phyloP scores from a whole-genome alignment of 2,888 invertebrate genomes.

The Reticulitermes lucifugus region DNA sequence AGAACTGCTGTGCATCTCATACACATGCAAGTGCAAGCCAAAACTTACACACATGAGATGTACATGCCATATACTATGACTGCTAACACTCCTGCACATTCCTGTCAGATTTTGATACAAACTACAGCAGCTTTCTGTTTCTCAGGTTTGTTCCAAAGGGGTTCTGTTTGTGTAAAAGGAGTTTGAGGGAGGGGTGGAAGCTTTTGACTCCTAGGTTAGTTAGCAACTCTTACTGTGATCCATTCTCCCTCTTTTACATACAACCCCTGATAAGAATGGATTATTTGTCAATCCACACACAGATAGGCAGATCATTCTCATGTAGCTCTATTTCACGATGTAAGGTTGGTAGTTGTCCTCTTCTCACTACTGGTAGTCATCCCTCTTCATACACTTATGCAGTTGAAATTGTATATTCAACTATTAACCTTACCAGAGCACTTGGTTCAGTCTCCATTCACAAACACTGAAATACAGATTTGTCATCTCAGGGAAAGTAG shows the following conservation, averaged over 20 bases:
- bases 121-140: neutral
- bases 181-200: conserved; percentile 24
- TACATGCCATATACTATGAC: no score
- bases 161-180: neutral
- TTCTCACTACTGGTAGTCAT: neutral
- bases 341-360: neutral
- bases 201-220: conserved; percentile 31
- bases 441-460: no score
- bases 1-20: no score
- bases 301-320: neutral
- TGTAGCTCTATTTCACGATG: neutral
- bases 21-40: no score
- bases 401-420: no score
- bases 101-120: neutral
- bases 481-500: no score
- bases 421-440: no score
- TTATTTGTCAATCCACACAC: neutral
- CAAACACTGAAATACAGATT: no score
- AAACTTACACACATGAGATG: no score
- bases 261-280: conserved; percentile 14
- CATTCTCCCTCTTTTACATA: conserved; percentile 1
- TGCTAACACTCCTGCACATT: neutral
- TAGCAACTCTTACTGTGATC: neutral
- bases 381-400: neutral
- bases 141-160: conserved; percentile 20